phyloP scores from a whole-genome alignment of 2,113 vertebrate species.

The Corythornis madagascariensis region DNA sequence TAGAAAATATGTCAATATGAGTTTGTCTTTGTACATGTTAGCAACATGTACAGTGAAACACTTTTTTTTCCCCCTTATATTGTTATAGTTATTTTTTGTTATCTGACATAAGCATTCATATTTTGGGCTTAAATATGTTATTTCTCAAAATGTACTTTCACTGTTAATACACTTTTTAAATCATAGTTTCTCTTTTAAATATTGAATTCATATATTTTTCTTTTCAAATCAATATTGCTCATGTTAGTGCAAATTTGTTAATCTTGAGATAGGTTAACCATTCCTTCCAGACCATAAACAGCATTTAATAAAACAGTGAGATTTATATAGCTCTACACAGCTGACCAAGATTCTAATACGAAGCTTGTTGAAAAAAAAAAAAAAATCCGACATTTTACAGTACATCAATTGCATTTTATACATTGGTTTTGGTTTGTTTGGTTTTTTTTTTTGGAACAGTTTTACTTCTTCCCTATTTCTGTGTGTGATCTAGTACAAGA shows the following conservation, averaged over 20 bases:
- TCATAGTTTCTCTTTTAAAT: constrained; percentile 66
- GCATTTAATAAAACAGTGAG: constrained; percentile 54
- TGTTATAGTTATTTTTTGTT: constrained; percentile 62
- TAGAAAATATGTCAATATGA: constrained; percentile 51
- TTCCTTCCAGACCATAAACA: constrained; percentile 51
- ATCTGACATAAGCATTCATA: constrained; percentile 64
- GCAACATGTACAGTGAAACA: constrained; percentile 46
- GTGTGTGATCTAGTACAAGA: constrained; percentile 34
- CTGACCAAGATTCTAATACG: constrained; percentile 58
- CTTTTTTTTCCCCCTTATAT: constrained; percentile 30
- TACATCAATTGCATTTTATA: constrained; percentile 52
- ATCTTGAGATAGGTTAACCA: constrained; percentile 65
- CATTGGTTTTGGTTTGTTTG: neutral
- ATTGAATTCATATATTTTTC: constrained; percentile 29
- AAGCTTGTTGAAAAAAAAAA: constrained; percentile 61
- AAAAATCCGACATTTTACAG: constrained; percentile 59
- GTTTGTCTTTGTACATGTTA: constrained; percentile 60
- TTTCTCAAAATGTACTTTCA: constrained; percentile 55
- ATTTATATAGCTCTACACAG: constrained; percentile 60
- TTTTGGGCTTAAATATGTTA: constrained; percentile 63
- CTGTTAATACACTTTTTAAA: constrained; percentile 50
- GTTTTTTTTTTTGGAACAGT: constrained; percentile 59
- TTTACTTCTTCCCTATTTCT: constrained; percentile 63
- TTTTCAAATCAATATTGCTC: constrained; percentile 48
- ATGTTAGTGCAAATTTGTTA: constrained; percentile 49